Evolutionary conservation across 2,113 vertebrate species (phyloP).

Genomic region (Phasianus colchicus): DNA sequence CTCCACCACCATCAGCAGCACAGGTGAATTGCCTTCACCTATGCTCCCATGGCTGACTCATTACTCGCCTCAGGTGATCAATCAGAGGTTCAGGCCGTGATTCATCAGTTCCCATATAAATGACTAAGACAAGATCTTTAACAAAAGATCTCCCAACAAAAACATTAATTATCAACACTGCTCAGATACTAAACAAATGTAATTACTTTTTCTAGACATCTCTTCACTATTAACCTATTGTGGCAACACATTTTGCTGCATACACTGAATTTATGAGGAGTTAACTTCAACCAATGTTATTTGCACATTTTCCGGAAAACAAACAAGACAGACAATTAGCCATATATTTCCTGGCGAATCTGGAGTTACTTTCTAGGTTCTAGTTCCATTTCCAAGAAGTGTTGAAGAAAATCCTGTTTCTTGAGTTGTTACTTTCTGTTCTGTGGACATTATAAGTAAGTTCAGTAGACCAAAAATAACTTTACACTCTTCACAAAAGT

Average conservation of each 20-base stretch:
- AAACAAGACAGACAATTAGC: neutral
- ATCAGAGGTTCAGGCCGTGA: no score
- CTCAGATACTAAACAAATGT: neutral
- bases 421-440: neutral
- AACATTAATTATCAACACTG: neutral
- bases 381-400: neutral
- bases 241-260: accelerated
- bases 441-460: neutral
- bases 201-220: neutral
- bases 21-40: no score
- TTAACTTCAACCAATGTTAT: neutral
- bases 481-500: neutral
- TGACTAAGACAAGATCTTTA: neutral
- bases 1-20: no score
- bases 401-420: neutral
- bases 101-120: neutral
- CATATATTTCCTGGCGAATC: neutral
- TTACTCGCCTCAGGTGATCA: no score
- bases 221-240: neutral
- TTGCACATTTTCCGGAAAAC: neutral
- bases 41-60: no score
- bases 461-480: neutral
- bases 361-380: neutral
- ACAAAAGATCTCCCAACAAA: neutral
- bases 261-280: neutral